Base-by-base conservation (phyloP, 2,797 vertebrate species). In the Hephaestus fuliginosus region DNA sequence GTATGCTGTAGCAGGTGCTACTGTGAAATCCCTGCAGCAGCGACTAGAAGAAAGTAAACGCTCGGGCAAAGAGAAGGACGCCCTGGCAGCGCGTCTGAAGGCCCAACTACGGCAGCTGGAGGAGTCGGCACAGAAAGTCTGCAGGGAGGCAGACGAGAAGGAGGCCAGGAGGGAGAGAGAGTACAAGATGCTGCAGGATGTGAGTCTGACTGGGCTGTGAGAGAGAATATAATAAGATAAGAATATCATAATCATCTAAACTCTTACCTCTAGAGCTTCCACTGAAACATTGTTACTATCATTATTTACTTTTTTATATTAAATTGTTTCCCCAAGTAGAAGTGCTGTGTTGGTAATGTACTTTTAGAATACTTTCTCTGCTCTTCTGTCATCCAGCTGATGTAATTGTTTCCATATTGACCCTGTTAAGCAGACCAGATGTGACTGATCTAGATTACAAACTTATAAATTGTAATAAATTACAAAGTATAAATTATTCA, bases 111-210 rank as follows among this genome's bases (percentile, higher is more conserved):
- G 81, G 65, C 97, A 98, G 76, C 93, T 97, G 56, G 96, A 99
- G 93, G 97, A 97, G 73, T 95, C 95, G 0, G 89, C 94, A 70
- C 95, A 97, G 78, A 96, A 95, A 20, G 93, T 96, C 63, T 94
- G 96, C 86, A 96, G 93, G 76, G 94, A 97, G 20, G 94, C 96
- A 0, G 96, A 97, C 22, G 96, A 97, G 58, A 97, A 95, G 90
- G 97, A 98, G 66, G 92, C 94, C 0, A 93, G 91, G 78, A 93
- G 96, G 4, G 96, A 96, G 85, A 95, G 97, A n/a, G 97, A 99
- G 90, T 96, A 95, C 93, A 97, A 95, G 89, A 98, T 97, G 97
- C 97, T 98, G 90, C 97, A 98, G 81, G 96, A 99, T 5, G 98
- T 99, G 91, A 97, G 98, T 94, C 44, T 63, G 49, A 57, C 11